Percentiles rank a stretch among this genome's conserved stretches.
Conservation (phyloP, 2,888 invertebrate species). For the Sepioteuthis lessoniana region DNA sequence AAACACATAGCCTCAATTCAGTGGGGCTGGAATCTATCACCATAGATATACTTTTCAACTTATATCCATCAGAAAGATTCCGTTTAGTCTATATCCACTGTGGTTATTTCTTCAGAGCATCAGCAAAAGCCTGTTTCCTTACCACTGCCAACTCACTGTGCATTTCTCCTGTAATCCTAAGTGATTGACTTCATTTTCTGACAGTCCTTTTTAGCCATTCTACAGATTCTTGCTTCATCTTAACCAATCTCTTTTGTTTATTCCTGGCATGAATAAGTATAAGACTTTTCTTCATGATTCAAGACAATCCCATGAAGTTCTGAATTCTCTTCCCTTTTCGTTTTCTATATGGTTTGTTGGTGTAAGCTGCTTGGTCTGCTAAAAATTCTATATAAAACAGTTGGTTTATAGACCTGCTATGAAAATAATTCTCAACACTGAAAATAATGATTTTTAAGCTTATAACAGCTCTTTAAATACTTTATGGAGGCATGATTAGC, state of each 20-base stretch:
- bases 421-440: no score
- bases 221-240: neutral
- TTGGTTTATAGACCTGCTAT: neutral
- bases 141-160: neutral
- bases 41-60: neutral
- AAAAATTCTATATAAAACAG: neutral
- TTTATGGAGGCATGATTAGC: no score
- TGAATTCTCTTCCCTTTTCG: neutral
- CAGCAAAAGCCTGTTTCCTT: neutral
- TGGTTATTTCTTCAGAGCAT: neutral
- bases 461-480: no score
- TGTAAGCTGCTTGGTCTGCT: neutral
- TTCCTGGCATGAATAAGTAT: neutral
- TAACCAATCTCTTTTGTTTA: neutral
- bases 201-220: neutral
- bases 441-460: no score
- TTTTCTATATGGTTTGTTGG: neutral
- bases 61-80: neutral
- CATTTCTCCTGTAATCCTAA: neutral
- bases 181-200: neutral
- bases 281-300: neutral
- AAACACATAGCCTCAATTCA: neutral
- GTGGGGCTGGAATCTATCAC: neutral
- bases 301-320: neutral
- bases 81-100: neutral